Base-by-base conservation (phyloP, 1,140 invertebrate species). In the Platyura marginata region DNA sequence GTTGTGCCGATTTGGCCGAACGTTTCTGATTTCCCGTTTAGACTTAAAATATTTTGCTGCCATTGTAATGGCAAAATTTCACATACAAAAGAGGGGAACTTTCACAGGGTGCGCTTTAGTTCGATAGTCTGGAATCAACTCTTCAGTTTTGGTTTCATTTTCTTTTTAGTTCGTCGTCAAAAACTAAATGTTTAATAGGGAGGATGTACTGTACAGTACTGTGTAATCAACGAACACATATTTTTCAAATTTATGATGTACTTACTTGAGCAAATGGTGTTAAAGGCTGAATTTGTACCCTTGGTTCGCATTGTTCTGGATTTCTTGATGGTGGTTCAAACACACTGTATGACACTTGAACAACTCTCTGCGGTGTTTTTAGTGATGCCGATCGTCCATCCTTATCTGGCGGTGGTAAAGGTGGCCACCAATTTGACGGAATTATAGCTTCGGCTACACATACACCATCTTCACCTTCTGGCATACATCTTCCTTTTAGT, bases 351-450 rank as follows among this genome's bases (percentile, higher is more conserved):
- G 82, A 75, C 4, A 89, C 71, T 59, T 82, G 75, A 16, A 86
- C 77, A 42, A 77, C 66, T 46, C 75, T 67, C 23, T 79, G 79
- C 16, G 77, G 68, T 40, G 47, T 71, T 70, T 68, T 85, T 68
- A 34, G 66, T 49, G 63, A 68, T 50, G 57, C 67, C 55, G 58
- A 70, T 50, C 59, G 70, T 23, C 68, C 68, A 8, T 72, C 69
- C 48, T 68, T 70, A 44, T 69, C 66, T 8, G 74, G 73, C 0
- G 72, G 63, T 5, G 75, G 72, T 38, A 77, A 54, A 0, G 79
- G 71, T 18, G 85, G 79, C 87, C 87, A 94, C 87, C 88, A 93
- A 33, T 73, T 70, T 1, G 83, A 76, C 0, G 89, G 89, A 8
- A 94, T 72, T 0, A 68, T 67, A 25, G 71, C 58, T 51, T 86